Percentiles rank a stretch among this genome's conserved stretches.
Evolutionary conservation across 2,113 vertebrate species (phyloP).

Genomic region (Mystacornis crossleyi): DNA sequence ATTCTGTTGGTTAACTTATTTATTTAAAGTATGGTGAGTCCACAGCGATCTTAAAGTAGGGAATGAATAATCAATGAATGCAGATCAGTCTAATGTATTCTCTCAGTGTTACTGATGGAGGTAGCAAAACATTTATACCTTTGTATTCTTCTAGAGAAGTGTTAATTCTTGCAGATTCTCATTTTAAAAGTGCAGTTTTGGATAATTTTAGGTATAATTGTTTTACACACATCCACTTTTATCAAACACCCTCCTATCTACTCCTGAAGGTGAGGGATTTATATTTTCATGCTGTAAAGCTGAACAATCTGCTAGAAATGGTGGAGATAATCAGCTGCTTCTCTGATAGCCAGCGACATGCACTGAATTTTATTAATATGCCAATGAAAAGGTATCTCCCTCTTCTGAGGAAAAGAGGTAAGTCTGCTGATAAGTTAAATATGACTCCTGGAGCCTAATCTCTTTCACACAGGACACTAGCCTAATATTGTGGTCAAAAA

Average conservation of each 20-base stretch:
- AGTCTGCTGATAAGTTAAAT: neutral
- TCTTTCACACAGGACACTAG: neutral
- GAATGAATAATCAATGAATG: neutral
- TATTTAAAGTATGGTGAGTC: neutral
- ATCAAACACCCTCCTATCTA: neutral
- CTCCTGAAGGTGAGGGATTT: neutral
- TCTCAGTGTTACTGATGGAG: neutral
- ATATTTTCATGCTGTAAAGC: neutral
- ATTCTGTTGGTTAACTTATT: neutral
- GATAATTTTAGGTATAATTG: neutral
- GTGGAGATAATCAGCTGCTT: neutral
- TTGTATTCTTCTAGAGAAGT: neutral
- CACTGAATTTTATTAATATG: neutral
- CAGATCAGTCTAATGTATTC: neutral
- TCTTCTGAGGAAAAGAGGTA: neutral
- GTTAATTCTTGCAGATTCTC: neutral
- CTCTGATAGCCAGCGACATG: neutral
- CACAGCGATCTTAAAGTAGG: accelerated
- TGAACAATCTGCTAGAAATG: neutral
- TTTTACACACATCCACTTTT: neutral
- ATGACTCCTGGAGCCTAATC: neutral
- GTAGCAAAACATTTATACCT: neutral
- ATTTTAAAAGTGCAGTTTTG: neutral
- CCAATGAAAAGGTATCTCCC: neutral
- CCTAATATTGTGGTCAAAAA: neutral